Percentiles rank a stretch among this genome's conserved stretches.
Evolutionary conservation across 2,888 invertebrate genomes (phyloP).

Genomic region (Crossocerus cetratus): DNA sequence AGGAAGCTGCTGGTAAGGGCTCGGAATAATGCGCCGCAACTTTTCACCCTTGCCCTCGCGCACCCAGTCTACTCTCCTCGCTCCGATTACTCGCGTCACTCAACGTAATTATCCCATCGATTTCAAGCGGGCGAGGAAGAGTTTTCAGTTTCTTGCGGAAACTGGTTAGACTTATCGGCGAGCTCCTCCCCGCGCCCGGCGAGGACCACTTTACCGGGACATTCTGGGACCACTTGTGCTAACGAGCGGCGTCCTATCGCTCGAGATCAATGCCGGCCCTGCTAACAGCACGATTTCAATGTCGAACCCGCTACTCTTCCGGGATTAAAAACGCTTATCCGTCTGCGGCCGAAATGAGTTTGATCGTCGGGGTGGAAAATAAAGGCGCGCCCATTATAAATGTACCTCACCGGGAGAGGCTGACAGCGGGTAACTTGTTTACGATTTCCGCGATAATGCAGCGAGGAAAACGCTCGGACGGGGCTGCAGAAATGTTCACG

Average conservation of each 20-base stretch:
- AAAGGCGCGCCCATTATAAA: neutral
- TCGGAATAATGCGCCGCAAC: slow-evolving; percentile 13
- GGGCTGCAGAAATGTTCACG: neutral
- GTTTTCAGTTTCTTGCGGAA: slow-evolving; percentile 23
- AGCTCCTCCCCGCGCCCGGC: neutral
- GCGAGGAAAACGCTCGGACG: neutral
- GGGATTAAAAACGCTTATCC: too few species aligned
- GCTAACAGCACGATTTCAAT: too few species aligned
- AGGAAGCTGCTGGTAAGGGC: slow-evolving; percentile 2
- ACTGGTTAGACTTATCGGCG: slow-evolving; percentile 3
- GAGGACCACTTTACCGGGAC: neutral
- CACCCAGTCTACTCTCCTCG: neutral
- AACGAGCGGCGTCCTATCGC: too few species aligned
- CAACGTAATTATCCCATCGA: slow-evolving; percentile 62
- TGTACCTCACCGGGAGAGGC: neutral
- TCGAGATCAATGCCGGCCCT: too few species aligned
- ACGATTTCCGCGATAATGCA: neutral
- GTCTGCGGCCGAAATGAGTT: neutral
- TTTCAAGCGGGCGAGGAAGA: slow-evolving; percentile 15
- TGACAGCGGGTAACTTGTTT: neutral
- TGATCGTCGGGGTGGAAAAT: neutral
- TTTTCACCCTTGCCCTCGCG: slow-evolving; percentile 27
- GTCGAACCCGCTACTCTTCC: too few species aligned
- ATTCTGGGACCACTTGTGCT: too few species aligned
- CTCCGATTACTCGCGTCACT: slow-evolving; percentile 54